Conservation (phyloP, 2,113 vertebrate genomes). For the Callipepla californica region DNA sequence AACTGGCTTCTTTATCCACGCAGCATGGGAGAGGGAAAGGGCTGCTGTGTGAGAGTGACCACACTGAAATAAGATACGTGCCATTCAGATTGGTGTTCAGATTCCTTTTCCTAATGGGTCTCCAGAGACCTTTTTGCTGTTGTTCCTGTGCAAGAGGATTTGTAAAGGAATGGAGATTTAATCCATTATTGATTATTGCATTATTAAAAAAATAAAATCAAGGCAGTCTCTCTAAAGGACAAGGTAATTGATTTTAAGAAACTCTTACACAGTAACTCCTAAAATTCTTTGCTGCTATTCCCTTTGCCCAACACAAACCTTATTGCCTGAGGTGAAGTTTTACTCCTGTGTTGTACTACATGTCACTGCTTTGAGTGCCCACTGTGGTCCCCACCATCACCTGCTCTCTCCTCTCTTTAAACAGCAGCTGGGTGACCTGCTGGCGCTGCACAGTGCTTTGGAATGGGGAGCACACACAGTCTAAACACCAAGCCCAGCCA, state of each 20-base stretch:
- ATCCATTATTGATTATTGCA: slow-evolving; percentile 53
- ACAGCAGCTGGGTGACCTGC: background rate
- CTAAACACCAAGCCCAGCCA: background rate
- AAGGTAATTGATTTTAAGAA: slow-evolving; percentile 9
- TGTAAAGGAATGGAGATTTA: slow-evolving; percentile 39
- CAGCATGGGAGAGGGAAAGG: background rate
- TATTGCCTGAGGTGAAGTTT: background rate
- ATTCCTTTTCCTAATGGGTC: background rate
- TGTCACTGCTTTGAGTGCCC: background rate
- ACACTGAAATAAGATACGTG: background rate
- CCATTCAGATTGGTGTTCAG: slow-evolving; percentile 35
- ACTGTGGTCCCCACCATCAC: background rate
- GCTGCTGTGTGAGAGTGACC: background rate
- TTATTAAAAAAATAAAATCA: slow-evolving; percentile 50
- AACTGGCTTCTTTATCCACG: background rate
- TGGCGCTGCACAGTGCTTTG: background rate
- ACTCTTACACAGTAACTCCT: background rate
- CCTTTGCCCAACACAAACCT: background rate
- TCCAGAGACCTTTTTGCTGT: background rate
- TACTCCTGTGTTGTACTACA: background rate
- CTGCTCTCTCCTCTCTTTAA: background rate
- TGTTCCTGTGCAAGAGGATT: slow-evolving; percentile 32
- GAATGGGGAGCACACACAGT: background rate
- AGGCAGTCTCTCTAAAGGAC: slow-evolving; percentile 28
- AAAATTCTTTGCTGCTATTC: background rate